Evolutionary conservation across 2,797 vertebrate species (phyloP).

Genomic region (Rachycentron canadum): DNA sequence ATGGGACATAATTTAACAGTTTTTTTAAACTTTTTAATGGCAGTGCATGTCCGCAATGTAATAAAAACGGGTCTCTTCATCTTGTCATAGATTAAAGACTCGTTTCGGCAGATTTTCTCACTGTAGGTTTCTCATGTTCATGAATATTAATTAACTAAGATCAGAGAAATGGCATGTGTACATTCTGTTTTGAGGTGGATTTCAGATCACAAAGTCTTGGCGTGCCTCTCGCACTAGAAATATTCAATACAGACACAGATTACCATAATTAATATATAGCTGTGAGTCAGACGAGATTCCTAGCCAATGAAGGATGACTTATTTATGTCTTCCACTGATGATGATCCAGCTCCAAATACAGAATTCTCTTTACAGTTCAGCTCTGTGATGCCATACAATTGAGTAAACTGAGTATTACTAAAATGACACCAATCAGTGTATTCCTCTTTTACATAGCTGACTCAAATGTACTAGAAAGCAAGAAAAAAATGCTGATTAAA

Average conservation of each 20-base stretch:
- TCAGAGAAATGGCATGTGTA: slow-evolving; percentile 32
- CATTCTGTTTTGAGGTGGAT: slow-evolving; percentile 36
- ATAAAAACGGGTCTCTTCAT: slow-evolving; percentile 34
- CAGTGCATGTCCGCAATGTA: slow-evolving; percentile 16
- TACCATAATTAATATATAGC: slow-evolving; percentile 45
- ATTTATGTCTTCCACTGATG: slow-evolving; percentile 46
- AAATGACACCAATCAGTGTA: not conserved
- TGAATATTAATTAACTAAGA: slow-evolving; percentile 40
- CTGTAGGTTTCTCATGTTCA: slow-evolving; percentile 34
- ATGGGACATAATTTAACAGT: slow-evolving; percentile 52
- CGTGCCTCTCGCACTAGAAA: slow-evolving; percentile 3
- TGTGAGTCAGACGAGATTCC: slow-evolving; percentile 31
- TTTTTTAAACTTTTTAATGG: slow-evolving; percentile 26
- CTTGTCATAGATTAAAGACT: slow-evolving; percentile 29
- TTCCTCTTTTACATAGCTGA: not conserved
- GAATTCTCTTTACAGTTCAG: slow-evolving; percentile 32
- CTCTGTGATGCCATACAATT: not conserved
- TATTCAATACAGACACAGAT: slow-evolving; percentile 36
- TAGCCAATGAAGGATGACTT: slow-evolving; percentile 42
- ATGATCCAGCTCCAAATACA: slow-evolving; percentile 27
- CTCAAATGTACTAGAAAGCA: not conserved
- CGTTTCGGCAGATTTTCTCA: slow-evolving; percentile 27
- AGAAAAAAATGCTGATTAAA: not conserved
- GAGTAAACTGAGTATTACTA: not conserved
- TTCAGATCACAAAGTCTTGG: slow-evolving; percentile 21